Percentiles rank a stretch among this genome's conserved stretches.
Conservation (phyloP, 2,888 invertebrate genomes). For the Cecidostiba fungosa region DNA sequence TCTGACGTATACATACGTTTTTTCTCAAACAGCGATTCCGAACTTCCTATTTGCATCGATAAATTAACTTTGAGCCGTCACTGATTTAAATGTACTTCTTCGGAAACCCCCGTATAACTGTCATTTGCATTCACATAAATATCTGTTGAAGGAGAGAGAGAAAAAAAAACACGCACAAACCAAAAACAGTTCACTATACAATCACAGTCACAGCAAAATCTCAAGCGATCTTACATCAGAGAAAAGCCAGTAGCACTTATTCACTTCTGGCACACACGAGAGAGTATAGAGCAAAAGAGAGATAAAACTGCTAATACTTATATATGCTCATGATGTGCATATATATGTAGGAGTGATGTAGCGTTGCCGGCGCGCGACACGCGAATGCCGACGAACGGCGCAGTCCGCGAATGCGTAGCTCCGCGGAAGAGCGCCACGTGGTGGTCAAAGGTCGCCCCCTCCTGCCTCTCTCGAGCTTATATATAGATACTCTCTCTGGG, state of each 20-base stretch:
- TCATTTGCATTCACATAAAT: no score
- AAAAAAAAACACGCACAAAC: no score
- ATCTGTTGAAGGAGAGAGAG: no score
- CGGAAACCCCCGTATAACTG: no score
- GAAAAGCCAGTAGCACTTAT: background rate
- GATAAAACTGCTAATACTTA: background rate
- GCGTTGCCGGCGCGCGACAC: constrained; percentile 67
- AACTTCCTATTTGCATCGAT: no score
- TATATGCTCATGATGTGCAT: background rate
- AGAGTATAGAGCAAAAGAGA: background rate
- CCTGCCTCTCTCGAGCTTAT: background rate
- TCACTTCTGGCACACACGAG: background rate
- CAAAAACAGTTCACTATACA: no score
- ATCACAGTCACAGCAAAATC: no score
- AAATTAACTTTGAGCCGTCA: no score
- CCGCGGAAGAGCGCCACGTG: constrained; percentile 69
- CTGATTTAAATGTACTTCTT: no score
- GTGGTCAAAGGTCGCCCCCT: constrained; percentile 70
- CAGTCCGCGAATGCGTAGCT: background rate
- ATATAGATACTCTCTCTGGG: no score
- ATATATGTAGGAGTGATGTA: constrained; percentile 45
- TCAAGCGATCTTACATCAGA: background rate
- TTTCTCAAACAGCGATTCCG: no score
- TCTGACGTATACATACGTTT: no score
- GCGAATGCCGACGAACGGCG: constrained; percentile 66